Conservation (phyloP, 2,797 vertebrate genomes). For the Pipistrellus pygmaeus region DNA sequence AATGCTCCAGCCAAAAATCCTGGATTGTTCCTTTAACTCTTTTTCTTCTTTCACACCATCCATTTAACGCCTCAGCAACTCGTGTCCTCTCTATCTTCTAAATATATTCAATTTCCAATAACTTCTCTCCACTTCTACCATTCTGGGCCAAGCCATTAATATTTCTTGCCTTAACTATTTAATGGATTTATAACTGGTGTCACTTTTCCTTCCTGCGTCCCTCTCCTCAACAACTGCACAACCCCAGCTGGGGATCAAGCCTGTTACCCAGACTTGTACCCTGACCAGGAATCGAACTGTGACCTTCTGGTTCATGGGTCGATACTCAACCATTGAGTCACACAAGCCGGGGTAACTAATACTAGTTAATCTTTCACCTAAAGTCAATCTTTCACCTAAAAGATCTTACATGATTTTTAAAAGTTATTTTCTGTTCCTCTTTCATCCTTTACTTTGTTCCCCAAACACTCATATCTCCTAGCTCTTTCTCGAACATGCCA, state of each 20-base stretch:
- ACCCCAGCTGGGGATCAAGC: no score
- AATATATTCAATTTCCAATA: not conserved
- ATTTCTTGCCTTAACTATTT: constrained; percentile 19
- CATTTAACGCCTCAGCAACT: not conserved
- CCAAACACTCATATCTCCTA: not conserved
- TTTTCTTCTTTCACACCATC: not conserved
- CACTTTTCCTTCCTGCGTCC: not conserved
- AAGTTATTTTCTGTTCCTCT: not conserved
- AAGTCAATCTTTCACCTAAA: not conserved
- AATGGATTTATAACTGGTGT: not conserved
- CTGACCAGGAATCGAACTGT: no score
- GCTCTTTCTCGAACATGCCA: not conserved
- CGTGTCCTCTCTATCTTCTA: not conserved
- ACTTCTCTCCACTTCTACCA: not conserved
- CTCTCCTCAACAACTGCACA: not conserved
- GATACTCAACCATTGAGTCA: no score
- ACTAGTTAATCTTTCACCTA: not conserved
- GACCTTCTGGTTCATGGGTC: no score
- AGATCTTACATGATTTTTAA: not conserved
- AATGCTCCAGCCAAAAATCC: not conserved
- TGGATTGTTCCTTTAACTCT: not conserved
- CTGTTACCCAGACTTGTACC: no score
- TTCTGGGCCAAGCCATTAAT: not conserved
- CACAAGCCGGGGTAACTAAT: not conserved
- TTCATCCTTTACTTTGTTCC: not conserved